Evolutionary conservation across 2,113 vertebrate species (phyloP).

Genomic region (Phodopus roborovskii): DNA sequence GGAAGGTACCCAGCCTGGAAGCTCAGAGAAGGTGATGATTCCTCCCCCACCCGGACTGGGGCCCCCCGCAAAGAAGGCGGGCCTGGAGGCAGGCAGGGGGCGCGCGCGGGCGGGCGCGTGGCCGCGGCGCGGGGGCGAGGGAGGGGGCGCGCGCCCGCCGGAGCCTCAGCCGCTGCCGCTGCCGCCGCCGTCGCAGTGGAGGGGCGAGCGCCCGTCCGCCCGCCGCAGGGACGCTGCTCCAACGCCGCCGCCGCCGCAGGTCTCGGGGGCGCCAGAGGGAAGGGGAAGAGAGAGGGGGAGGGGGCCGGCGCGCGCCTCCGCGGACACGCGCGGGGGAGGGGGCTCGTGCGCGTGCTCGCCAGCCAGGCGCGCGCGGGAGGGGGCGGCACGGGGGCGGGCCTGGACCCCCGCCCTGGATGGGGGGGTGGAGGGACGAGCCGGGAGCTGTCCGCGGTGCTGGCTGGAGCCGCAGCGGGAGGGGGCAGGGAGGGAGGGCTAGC

Average conservation of each 20-base stretch:
- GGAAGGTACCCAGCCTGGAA: not conserved
- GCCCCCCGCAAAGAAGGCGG: conserved; percentile 51
- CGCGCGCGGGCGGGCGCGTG: conserved; percentile 75
- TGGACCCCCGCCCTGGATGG: conserved; percentile 64
- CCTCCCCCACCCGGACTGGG: conserved; percentile 17
- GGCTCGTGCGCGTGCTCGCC: conserved; percentile 59
- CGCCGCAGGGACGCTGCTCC: conserved; percentile 72
- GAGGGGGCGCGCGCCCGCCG: conserved; percentile 61
- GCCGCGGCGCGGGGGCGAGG: conserved; percentile 64
- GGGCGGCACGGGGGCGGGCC: conserved; percentile 10
- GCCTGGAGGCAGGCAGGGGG: conserved; percentile 68
- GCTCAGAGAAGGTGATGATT: not conserved
- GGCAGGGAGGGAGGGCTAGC: not conserved
- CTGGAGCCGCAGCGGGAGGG: conserved; percentile 58
- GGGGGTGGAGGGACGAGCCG: conserved; percentile 37
- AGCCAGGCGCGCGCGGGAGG: not conserved
- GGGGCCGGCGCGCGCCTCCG: conserved; percentile 70
- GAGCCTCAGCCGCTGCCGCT: conserved; percentile 37
- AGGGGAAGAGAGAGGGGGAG: conserved; percentile 42
- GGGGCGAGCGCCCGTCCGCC: conserved; percentile 55
- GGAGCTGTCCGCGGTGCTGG: conserved; percentile 81
- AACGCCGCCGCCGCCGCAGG: conserved; percentile 70
- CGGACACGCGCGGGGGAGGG: conserved; percentile 55
- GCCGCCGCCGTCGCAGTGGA: conserved; percentile 67
- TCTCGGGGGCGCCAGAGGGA: conserved; percentile 66